Base-by-base conservation (phyloP, 2,888 invertebrate genomes). In the Caradrina clavipalpis region DNA sequence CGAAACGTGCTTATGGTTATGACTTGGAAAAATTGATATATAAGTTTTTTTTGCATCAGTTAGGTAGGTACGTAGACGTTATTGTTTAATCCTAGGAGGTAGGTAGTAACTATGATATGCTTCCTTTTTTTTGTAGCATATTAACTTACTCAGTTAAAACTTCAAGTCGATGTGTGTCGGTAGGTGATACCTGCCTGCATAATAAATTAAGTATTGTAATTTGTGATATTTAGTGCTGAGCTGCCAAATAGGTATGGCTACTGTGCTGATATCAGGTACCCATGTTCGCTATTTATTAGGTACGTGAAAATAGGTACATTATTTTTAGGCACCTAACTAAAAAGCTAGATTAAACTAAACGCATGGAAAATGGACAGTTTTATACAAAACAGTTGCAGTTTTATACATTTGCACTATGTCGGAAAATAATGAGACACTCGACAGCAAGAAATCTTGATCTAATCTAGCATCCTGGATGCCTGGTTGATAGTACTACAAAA, bases 1-100 rank as follows among this genome's bases (percentile, higher is more conserved):
- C 68, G 63, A 70, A 62, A 63, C 57, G 62, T 72, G 72, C 31
- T 72, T 76, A 76, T 45, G 71, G 54, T 51, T 68, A 68, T 35
- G 49, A 62, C 67, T 50, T 59, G 15, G 42, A 47, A 66, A 73
- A 73, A 59, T 45, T 19, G 8, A n/a, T 47, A 51, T 45, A 58
- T 49, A 17, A 57, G 42, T 11, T 22, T 17, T 50, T 63, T 70
- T 70, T 70, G 47, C 63, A 55, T 42, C 21, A n/a, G n/a, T 42
- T 54, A 70, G 49, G 49, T 49, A 45, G 17, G 17, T 45, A 45
- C 45, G 3, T 45, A 49, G 54, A 70, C 54, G n/a, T 19, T 49
- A 61, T 61, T 49, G 47, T 61, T 19, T 26, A 42, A 51, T 63
- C 45, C 21, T 63, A 11, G 19, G 35, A 68, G 31, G 51, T 19